A percentile compares a stretch with the other conserved stretches of the same genome.
Evolutionary conservation across 2,797 vertebrate genomes (phyloP).

Genomic region (Dryobates pubescens): DNA sequence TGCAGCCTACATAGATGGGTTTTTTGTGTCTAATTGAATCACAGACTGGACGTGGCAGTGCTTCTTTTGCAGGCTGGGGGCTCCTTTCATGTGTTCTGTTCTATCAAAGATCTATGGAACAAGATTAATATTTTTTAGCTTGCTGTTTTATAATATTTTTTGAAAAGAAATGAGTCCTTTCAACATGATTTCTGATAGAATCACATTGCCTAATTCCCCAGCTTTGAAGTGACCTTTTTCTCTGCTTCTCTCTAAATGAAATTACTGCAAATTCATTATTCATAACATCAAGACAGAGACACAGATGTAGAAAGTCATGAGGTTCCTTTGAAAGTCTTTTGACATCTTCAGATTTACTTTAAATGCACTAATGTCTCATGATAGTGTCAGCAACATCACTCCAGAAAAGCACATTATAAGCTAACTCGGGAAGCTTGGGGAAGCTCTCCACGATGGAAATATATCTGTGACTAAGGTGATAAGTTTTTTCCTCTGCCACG

Average conservation of each 20-base stretch:
- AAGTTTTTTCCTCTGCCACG: background rate
- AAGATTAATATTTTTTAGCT: conserved; percentile 35
- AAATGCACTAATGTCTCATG: background rate
- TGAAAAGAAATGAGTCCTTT: background rate
- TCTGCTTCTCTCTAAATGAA: conserved; percentile 25
- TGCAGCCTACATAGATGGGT: background rate
- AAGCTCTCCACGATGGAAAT: background rate
- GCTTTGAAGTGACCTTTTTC: conserved; percentile 51
- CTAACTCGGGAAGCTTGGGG: background rate
- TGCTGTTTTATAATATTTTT: background rate
- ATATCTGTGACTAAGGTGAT: background rate
- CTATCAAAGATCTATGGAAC: background rate
- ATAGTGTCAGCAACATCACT: background rate
- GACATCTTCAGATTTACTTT: conserved; percentile 3
- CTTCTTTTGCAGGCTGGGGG: background rate
- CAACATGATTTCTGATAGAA: conserved; percentile 29
- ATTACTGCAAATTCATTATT: conserved; percentile 59
- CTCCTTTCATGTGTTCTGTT: background rate
- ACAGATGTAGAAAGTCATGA: conserved; percentile 11
- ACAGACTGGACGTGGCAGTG: background rate
- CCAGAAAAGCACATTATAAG: background rate
- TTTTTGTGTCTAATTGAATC: background rate
- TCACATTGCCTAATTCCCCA: conserved; percentile 13
- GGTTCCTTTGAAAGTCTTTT: conserved; percentile 20
- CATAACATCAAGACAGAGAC: conserved; percentile 6